These are phyloP conservation scores for Sialis fuliginosa DNA, from an alignment of 2,888 invertebrate species.

Conservation along the genomic window DNA sequence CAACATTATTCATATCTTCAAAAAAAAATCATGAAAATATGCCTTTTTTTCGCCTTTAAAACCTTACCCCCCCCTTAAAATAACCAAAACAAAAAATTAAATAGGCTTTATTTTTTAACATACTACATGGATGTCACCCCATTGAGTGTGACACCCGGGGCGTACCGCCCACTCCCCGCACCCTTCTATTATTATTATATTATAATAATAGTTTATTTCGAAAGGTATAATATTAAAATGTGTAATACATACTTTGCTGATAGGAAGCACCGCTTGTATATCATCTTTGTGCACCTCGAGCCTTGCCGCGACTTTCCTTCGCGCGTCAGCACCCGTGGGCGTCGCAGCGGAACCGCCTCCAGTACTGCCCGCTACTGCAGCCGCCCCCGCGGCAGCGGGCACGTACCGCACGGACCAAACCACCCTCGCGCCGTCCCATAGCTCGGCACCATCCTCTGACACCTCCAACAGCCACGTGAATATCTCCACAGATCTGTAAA, in stretches of 20 bases:
- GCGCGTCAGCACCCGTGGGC: conserved; percentile 21
- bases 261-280: conserved; percentile 82
- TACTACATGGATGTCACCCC: too few relatives aligned
- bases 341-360: conserved; percentile 12
- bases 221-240: too few relatives aligned
- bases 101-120: too few relatives aligned
- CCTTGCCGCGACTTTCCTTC: conserved; percentile 56
- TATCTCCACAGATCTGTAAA: conserved; percentile 52
- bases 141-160: too few relatives aligned
- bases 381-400: conserved; percentile 32
- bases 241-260: conserved; percentile 58
- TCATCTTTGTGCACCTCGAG: conserved; percentile 86
- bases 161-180: too few relatives aligned
- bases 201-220: too few relatives aligned
- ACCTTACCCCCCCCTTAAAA: too few relatives aligned
- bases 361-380: conserved; percentile 13
- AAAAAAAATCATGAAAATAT: too few relatives aligned
- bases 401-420: conserved; percentile 73
- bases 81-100: too few relatives aligned
- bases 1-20: too few relatives aligned
- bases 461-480: conserved; percentile 87
- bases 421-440: conserved; percentile 66
- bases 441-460: conserved; percentile 55
- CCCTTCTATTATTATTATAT: too few relatives aligned
- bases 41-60: too few relatives aligned